These are phyloP conservation scores for Hypselothyrea guttata DNA, from an alignment of 2,888 invertebrate species.

Conservation along the genomic window DNA sequence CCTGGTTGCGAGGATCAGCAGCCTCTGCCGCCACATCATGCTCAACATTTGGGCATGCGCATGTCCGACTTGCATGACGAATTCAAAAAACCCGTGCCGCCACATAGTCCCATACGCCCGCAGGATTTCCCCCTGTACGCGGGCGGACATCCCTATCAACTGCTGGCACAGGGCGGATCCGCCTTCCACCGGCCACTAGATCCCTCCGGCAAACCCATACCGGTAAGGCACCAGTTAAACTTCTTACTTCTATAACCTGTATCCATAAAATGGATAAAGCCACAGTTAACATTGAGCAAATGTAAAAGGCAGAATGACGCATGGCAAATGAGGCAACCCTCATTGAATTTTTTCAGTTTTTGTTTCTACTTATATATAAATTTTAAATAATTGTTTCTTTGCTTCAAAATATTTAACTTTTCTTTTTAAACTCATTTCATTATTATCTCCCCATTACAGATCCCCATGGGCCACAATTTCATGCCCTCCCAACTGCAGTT, in stretches of 20 bases:
- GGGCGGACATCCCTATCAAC: conserved; percentile 84
- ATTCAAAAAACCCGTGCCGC: conserved; percentile 82
- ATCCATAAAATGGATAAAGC: too few relatives aligned
- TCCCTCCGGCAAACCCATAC: conserved; percentile 82
- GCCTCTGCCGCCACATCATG: conserved; percentile 56
- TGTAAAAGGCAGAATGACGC: too few relatives aligned
- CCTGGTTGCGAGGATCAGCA: conserved; percentile 90
- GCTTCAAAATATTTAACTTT: too few relatives aligned
- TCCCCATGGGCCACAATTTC: conserved; percentile 83
- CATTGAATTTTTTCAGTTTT: too few relatives aligned
- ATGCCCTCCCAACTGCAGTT: conserved; percentile 84
- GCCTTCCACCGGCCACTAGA: conserved; percentile 84
- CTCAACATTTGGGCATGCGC: conserved; percentile 83
- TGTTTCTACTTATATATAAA: too few relatives aligned
- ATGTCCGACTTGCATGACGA: conserved; percentile 80
- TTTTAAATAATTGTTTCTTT: too few relatives aligned
- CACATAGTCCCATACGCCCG: conserved; percentile 81
- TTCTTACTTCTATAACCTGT: too few relatives aligned
- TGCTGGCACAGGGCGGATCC: conserved; percentile 83
- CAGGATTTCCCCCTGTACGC: conserved; percentile 82
- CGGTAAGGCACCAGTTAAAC: conserved; percentile 65
- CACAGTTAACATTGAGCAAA: too few relatives aligned
- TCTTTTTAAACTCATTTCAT: background rate
- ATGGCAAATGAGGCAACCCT: too few relatives aligned
- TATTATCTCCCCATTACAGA: conserved; percentile 54